These are phyloP conservation scores for Tamias sibiricus DNA, from an alignment of 2,113 vertebrate genomes.

Conservation along the genomic window DNA sequence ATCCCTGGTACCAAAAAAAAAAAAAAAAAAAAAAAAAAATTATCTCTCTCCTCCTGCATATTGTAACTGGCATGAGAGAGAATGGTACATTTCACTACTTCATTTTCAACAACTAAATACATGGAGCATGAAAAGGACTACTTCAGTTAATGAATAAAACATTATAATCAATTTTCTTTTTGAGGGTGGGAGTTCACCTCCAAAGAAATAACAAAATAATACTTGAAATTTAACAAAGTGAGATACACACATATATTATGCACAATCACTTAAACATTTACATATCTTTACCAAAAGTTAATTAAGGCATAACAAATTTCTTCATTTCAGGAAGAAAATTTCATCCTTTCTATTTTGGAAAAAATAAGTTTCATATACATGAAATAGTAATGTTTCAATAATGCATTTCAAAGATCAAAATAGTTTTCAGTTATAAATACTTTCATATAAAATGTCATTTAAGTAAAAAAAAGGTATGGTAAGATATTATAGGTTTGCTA, in stretches of 20 bases:
- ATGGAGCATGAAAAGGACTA: background rate
- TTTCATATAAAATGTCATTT: background rate
- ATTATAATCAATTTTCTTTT: background rate
- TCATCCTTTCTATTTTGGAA: background rate
- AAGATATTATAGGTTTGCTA: background rate
- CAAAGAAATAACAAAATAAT: background rate
- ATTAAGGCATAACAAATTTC: background rate
- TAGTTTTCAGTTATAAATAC: background rate
- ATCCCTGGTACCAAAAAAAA: too few relatives aligned
- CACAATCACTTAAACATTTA: background rate
- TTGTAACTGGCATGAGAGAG: background rate
- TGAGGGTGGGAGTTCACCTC: fast-evolving
- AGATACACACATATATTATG: background rate
- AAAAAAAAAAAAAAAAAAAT: too few relatives aligned
- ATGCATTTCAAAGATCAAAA: background rate
- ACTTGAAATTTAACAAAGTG: background rate
- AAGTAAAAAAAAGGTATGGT: background rate
- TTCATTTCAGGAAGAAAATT: background rate
- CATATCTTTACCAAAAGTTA: background rate
- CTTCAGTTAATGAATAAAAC: background rate
- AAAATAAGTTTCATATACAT: background rate
- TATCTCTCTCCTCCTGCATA: background rate
- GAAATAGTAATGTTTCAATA: background rate
- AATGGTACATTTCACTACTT: background rate
- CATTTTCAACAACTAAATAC: background rate